phyloP scores from a whole-genome alignment of 2,888 invertebrate species.

The Eilema griseolum region DNA sequence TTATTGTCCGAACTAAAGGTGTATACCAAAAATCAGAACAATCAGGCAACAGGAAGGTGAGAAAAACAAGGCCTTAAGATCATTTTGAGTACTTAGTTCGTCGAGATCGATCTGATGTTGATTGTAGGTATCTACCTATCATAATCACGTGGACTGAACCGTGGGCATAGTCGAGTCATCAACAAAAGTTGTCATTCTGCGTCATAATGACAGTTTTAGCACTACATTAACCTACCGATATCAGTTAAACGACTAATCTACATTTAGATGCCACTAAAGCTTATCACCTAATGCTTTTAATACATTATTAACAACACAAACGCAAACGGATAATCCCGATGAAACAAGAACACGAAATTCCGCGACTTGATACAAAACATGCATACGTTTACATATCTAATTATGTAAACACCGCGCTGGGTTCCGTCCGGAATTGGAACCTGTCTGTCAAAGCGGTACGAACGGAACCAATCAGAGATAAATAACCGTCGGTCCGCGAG shows the following conservation, averaged over 20 bases:
- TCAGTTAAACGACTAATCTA: neutral
- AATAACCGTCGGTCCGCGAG: constrained; percentile 81
- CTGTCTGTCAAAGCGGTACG: constrained; percentile 83
- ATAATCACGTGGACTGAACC: neutral
- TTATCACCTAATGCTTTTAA: neutral
- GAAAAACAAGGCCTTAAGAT: too few species aligned
- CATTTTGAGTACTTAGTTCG: too few species aligned
- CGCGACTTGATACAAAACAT: constrained; percentile 38
- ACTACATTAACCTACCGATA: neutral
- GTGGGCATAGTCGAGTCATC: neutral
- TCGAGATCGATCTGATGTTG: too few species aligned
- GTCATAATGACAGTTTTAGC: neutral
- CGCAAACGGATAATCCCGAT: constrained; percentile 3
- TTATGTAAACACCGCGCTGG: constrained; percentile 68
- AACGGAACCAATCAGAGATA: constrained; percentile 85
- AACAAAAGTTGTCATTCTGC: neutral
- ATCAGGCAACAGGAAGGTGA: too few species aligned
- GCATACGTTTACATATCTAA: constrained; percentile 67
- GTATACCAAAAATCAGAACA: too few species aligned
- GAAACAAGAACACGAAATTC: constrained; percentile 23
- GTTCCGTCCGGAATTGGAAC: constrained; percentile 77
- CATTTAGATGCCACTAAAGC: neutral
- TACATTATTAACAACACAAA: neutral
- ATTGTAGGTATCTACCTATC: too few species aligned
- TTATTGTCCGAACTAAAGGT: too few species aligned